Evolutionary conservation across 2,113 vertebrate species (phyloP).

Genomic region (Capreolus pygargus): DNA sequence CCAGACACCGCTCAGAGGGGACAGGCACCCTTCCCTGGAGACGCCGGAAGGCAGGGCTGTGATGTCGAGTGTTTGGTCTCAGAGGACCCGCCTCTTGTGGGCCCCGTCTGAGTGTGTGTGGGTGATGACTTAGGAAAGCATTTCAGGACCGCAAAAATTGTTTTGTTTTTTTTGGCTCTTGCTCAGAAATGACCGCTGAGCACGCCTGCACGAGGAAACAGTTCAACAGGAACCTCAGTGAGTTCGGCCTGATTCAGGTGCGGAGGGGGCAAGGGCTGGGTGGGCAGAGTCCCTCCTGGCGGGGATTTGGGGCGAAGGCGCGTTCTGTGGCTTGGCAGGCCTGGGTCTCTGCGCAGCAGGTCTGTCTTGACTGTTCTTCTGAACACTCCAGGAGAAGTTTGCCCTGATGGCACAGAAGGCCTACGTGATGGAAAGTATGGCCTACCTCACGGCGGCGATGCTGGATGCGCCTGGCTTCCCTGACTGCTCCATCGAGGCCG

Average conservation of each 20-base stretch:
- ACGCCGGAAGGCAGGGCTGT: rapidly evolving
- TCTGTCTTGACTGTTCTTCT: background rate
- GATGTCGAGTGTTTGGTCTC: background rate
- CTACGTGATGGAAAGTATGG: constrained; percentile 98
- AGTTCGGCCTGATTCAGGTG: constrained; percentile 98
- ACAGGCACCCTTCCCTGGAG: too few relatives aligned
- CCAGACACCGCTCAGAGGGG: too few relatives aligned
- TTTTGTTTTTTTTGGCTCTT: background rate
- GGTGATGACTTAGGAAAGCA: background rate
- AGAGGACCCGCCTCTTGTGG: rapidly evolving
- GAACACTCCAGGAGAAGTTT: constrained; percentile 91
- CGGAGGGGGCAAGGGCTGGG: rapidly evolving
- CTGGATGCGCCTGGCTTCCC: constrained; percentile 93
- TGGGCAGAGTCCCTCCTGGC: background rate
- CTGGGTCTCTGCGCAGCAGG: background rate
- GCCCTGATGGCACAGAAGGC: constrained; percentile 90
- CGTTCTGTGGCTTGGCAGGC: background rate
- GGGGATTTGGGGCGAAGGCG: background rate
- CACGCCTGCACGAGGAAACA: constrained; percentile 95
- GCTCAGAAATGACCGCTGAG: constrained; percentile 88
- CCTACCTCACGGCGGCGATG: constrained; percentile 97
- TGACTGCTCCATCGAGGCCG: constrained; percentile 95
- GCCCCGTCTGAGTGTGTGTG: background rate
- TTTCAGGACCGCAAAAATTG: background rate
- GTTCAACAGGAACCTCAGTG: constrained; percentile 91